phyloP scores from a whole-genome alignment of 2,797 vertebrate species.

The Champsocephalus gunnari region DNA sequence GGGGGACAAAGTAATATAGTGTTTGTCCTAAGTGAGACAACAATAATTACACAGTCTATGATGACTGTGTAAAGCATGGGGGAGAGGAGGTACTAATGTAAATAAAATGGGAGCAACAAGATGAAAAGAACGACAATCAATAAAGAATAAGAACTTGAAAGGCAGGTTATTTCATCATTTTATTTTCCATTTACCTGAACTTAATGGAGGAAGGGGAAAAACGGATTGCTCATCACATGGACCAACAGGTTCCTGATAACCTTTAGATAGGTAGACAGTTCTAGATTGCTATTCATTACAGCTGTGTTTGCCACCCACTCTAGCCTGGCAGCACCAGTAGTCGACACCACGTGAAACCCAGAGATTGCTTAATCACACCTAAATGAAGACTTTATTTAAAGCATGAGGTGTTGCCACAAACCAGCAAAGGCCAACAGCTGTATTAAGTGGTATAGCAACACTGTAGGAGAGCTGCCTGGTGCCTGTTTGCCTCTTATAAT shows the following conservation, averaged over 20 bases:
- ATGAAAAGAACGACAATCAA: conserved; percentile 40
- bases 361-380: conserved; percentile 20
- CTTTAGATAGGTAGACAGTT: conserved; percentile 50
- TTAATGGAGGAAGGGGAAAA: conserved; percentile 40
- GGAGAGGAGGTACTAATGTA: background rate
- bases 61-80: background rate
- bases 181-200: conserved; percentile 39
- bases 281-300: conserved; percentile 54
- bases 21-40: background rate
- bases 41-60: background rate
- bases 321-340: conserved; percentile 21
- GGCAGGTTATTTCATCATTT: conserved; percentile 17
- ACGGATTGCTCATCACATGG: conserved; percentile 44
- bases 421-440: background rate
- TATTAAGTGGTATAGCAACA: conserved; percentile 9
- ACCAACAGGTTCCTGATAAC: conserved; percentile 52
- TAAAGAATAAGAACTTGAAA: conserved; percentile 22
- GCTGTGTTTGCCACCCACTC: conserved; percentile 46
- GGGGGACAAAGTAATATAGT: background rate
- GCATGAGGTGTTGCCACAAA: conserved; percentile 9
- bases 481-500: conserved; percentile 1
- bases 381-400: conserved; percentile 21
- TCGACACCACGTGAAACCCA: conserved; percentile 46
- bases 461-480: background rate
- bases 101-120: conserved; percentile 24